Percentiles rank a stretch among this genome's conserved stretches.
Conservation (phyloP, 2,797 vertebrate species). For the Euthynnus affinis region DNA sequence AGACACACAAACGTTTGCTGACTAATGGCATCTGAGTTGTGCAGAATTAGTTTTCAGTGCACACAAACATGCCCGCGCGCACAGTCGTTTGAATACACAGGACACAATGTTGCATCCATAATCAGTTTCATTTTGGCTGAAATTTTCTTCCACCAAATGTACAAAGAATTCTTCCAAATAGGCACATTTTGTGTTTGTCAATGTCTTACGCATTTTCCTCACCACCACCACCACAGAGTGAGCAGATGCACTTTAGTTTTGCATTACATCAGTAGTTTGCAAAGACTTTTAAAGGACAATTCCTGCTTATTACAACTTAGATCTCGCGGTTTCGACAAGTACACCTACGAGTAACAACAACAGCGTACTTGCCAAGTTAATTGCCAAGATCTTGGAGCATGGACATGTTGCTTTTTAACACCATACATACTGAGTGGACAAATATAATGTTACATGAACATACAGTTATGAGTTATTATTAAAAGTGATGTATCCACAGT, state of each 20-base stretch:
- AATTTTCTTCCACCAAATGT: slow-evolving; percentile 6
- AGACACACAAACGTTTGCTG: slow-evolving; percentile 45
- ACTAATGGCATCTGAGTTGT: slow-evolving; percentile 27
- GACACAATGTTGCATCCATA: background rate
- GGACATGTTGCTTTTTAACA: background rate
- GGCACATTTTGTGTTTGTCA: background rate
- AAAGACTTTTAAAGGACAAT: background rate
- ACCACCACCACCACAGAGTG: background rate
- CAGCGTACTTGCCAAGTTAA: too few relatives aligned
- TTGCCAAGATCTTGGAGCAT: too few relatives aligned
- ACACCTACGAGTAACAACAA: too few relatives aligned
- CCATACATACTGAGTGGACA: background rate
- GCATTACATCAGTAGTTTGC: background rate
- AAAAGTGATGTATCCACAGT: too few relatives aligned
- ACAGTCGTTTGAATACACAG: background rate
- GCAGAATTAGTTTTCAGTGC: background rate
- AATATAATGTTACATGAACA: background rate
- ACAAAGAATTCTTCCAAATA: background rate
- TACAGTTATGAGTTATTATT: background rate
- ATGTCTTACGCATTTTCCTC: background rate
- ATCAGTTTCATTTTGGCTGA: slow-evolving; percentile 6
- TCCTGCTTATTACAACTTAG: background rate
- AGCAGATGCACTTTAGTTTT: slow-evolving; percentile 11
- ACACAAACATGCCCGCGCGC: background rate
- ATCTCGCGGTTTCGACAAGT: background rate